Evolutionary conservation across 2,888 invertebrate species (phyloP), one percentile per base, ranked within the genome.

Genomic region (Limulus polyphemus): DNA sequence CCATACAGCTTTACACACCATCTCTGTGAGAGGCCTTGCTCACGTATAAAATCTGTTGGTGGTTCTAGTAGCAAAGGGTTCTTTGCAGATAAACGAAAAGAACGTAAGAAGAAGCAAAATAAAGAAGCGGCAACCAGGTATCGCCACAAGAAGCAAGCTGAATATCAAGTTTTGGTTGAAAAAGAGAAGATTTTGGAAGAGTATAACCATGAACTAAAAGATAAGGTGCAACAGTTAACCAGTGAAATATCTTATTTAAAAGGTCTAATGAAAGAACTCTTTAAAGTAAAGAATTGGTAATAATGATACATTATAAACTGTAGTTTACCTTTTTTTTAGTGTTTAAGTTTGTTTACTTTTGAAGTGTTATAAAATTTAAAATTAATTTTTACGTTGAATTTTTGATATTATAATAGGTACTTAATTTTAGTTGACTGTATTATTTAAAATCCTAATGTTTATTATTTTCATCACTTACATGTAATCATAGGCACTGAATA

Each of bases 91-190:
- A 17, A 84, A 67, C 58, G 57, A 64, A 67, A 61, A 50, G 62
- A 69, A 16, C 84, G 91, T 64, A 92, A 92, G 78, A 91, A 91
- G 79, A 90, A 90, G 76, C 91, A 92, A 76, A 92, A 92, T 77
- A 91, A 91, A 75, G 90, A 89, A 75, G 91, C 91, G 2, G 92
- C 92, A 13, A 91, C 90, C 51, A 85, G 91, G 64, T 92, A 92
- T 77, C 84, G 92, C 59, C 83, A 87, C 77, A 92, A 91, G 77
- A 91, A 91, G 80, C 90, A 90, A 76, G 84, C 85, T 48, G 90
- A 92, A 78, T 82, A 88, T 72, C 87, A 87, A 72, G 83, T 83
- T 60, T 84, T 90, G 69, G 79, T 87, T 54, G 80, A 78, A 69
- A 87, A 88, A 77, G 91, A 91, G 76, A 83, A 83, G 67, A 77